Evolutionary conservation across 2,797 vertebrate species (phyloP).

Genomic region (Glyptemys insculpta): DNA sequence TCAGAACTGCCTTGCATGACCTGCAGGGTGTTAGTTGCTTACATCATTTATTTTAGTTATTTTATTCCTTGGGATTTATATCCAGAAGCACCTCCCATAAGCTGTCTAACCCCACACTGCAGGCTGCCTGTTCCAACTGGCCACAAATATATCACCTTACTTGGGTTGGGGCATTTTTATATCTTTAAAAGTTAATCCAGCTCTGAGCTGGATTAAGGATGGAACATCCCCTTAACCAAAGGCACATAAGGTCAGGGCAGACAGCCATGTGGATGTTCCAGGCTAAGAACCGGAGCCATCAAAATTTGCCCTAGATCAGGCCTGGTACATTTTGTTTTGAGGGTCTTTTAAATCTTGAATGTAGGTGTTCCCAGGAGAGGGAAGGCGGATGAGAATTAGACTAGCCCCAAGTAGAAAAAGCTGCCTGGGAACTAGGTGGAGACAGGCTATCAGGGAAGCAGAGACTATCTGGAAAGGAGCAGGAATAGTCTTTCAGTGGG

Average conservation of each 20-base stretch:
- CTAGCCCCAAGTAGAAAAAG: fast-evolving
- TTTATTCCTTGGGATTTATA: constrained; percentile 49
- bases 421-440: fast-evolving
- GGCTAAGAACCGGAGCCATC: neutral
- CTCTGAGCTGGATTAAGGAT: constrained; percentile 67
- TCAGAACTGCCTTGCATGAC: neutral
- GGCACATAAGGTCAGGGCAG: constrained; percentile 67
- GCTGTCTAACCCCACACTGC: constrained; percentile 32
- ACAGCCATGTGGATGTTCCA: constrained; percentile 4
- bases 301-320: neutral
- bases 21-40: constrained; percentile 17
- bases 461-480: neutral
- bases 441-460: fast-evolving
- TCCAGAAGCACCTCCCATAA: constrained; percentile 57
- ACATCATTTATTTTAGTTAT: constrained; percentile 40
- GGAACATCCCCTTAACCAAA: constrained; percentile 71
- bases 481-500: fast-evolving
- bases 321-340: neutral
- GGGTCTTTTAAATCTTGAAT: constrained; percentile 8
- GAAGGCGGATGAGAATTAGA: neutral
- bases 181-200: constrained; percentile 76
- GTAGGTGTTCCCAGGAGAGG: neutral
- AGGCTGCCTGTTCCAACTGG: constrained; percentile 35
- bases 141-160: constrained; percentile 64
- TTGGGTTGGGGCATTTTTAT: constrained; percentile 54